A percentile compares a stretch with the other conserved stretches of the same genome.
Conservation (phyloP, 2,888 invertebrate genomes). For the Tachina lurida region DNA sequence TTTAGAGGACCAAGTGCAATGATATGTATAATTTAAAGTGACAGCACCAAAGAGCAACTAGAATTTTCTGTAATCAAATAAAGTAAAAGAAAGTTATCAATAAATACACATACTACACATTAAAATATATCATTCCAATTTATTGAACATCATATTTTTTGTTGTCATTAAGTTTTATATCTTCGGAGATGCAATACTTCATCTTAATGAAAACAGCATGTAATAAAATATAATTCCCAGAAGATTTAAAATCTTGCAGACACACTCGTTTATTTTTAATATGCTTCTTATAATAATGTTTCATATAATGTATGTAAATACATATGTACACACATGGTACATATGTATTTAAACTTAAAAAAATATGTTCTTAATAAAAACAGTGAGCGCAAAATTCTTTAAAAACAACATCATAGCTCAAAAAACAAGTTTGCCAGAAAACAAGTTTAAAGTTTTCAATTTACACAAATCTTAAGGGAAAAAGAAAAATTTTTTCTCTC, state of each 20-base stretch:
- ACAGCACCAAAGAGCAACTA: neutral
- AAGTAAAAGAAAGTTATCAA: neutral
- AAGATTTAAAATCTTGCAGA: neutral
- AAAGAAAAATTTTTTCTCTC: no score
- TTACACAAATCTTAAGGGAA: no score
- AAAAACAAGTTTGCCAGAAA: no score
- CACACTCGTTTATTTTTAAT: neutral
- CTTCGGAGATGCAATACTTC: neutral
- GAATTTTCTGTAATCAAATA: neutral
- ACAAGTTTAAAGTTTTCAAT: no score
- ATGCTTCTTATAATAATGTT: neutral
- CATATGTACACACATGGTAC: no score
- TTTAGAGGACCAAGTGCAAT: no score
- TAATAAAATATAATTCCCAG: neutral
- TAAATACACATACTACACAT: neutral
- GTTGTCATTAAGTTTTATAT: neutral
- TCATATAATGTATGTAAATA: neutral
- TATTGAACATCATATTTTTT: neutral
- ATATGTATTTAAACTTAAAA: neutral
- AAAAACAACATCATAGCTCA: no score
- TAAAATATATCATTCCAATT: slow-evolving; percentile 14
- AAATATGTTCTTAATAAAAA: neutral
- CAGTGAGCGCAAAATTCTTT: neutral
- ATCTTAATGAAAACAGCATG: neutral
- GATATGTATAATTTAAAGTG: neutral